A percentile compares a stretch with the other conserved stretches of the same genome.
Conservation (phyloP, 2,113 vertebrate species). For the Labrus mixtus region DNA sequence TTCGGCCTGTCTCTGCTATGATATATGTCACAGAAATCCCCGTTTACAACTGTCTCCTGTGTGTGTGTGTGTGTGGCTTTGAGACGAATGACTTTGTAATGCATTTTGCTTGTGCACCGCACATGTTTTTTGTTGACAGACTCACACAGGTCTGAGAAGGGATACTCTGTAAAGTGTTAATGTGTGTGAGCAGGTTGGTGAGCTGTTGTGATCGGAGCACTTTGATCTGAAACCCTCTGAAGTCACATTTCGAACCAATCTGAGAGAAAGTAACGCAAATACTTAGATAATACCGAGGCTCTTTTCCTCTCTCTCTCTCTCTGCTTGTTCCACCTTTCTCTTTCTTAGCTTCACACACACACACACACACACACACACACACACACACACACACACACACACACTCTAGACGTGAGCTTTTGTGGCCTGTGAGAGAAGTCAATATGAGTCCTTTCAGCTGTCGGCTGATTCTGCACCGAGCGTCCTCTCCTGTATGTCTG, state of each 20-base stretch:
- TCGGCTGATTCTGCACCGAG: slow-evolving; percentile 50
- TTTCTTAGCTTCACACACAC: background rate
- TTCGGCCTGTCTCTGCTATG: slow-evolving; percentile 25
- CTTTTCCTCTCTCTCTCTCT: slow-evolving; percentile 2
- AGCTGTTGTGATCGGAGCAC: slow-evolving; percentile 30
- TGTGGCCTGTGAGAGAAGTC: slow-evolving; percentile 79
- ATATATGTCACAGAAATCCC: slow-evolving; percentile 33
- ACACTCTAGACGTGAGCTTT: slow-evolving; percentile 38
- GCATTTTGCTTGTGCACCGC: slow-evolving; percentile 13
- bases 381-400: slow-evolving; percentile 25
- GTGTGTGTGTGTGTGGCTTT: slow-evolving; percentile 7
- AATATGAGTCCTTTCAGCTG: slow-evolving; percentile 76
- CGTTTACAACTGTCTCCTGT: slow-evolving; percentile 20
- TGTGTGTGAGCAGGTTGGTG: slow-evolving; percentile 27
- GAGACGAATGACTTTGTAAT: slow-evolving; percentile 50
- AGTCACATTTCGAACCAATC: slow-evolving; percentile 52
- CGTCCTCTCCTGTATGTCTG: slow-evolving; percentile 39
- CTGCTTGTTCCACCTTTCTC: slow-evolving; percentile 25
- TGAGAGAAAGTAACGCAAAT: slow-evolving; percentile 64
- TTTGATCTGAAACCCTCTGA: slow-evolving; percentile 61
- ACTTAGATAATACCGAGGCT: background rate
- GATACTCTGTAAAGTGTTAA: slow-evolving; percentile 11
- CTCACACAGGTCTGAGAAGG: slow-evolving; percentile 17
- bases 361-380: background rate
- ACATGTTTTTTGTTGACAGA: slow-evolving; percentile 39